Evolutionary conservation across 2,797 vertebrate species (phyloP), one percentile per base, ranked within the genome.

Genomic region (Enteromius paludinosus): DNA sequence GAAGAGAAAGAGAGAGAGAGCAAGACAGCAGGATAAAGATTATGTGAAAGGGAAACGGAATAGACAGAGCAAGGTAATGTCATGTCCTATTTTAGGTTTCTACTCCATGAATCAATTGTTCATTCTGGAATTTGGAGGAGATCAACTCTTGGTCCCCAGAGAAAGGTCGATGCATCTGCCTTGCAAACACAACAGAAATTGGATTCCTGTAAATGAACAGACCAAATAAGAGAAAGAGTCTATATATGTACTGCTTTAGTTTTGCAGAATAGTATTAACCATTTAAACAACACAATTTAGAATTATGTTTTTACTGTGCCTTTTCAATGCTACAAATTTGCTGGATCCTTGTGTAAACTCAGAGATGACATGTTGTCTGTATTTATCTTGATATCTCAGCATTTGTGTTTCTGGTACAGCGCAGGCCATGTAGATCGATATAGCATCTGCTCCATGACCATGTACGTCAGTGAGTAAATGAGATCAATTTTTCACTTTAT

Each of bases 201-300:
- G 81, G 73, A 89, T 88, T 90, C 72, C 70, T 71, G 56, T 85
- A 86, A 61, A 72, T 25, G 35, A 38, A 73, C 41, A 49, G 85
- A 33, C 74, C 76, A 83, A 69, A 87, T 78, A 84, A 59, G 75
- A 28, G 81, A 89, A 72, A 83, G 5, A 23, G 2, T 17, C 3
- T 45, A 23, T 62, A 49, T 49, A n/a, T 35, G 15, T 28, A 65
- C 14, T 49, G 54, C 11, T 45, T 59, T 11, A 56, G 6, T 70
- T 38, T 61, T 71, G 38, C 10, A 1, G 9, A 6, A 59, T 14
- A 41, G 5, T 69, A 41, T 17, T 23, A 41, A 52, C 23, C 15
- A 30, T 45, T 54, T 75, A 41, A 77, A 30, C 10, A 8, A 3
- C 30, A 11, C 9, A 30, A 45, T 25, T 23, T 52, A 38, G 5